Evolutionary conservation across 2,888 invertebrate species (phyloP).

Genomic region (Oscheius sp.): DNA sequence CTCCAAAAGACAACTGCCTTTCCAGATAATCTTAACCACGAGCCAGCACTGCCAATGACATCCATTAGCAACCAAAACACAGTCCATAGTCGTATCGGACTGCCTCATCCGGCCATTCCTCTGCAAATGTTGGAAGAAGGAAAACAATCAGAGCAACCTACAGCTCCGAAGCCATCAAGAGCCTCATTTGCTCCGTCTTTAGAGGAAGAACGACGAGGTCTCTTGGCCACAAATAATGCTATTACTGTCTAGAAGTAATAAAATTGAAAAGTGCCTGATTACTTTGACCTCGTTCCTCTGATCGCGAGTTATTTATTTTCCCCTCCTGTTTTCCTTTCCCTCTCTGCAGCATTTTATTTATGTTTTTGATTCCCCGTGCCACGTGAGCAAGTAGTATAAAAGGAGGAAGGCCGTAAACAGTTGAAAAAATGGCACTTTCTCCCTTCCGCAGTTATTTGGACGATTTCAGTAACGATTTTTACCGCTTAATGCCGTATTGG

Average conservation of each 20-base stretch:
- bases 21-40: constrained; percentile 29
- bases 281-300: no score
- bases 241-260: constrained; percentile 3
- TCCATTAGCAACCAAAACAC: constrained; percentile 21
- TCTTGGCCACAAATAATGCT: constrained; percentile 16
- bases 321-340: no score
- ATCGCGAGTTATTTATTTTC: no score
- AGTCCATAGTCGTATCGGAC: constrained; percentile 9
- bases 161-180: constrained; percentile 14
- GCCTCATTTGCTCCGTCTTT: constrained; percentile 25
- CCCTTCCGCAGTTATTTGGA: not conserved
- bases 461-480: not conserved
- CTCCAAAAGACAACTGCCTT: no score
- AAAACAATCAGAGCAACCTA: not conserved
- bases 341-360: no score
- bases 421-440: no score
- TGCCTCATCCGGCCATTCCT: constrained; percentile 27
- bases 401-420: no score
- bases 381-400: no score
- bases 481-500: not conserved
- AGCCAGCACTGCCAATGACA: constrained; percentile 3
- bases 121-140: constrained; percentile 23
- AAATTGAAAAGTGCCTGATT: no score
- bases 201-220: constrained; percentile 25
- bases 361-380: no score